phyloP scores from a whole-genome alignment of 2,113 vertebrate genomes.

The Ursus arctos region DNA sequence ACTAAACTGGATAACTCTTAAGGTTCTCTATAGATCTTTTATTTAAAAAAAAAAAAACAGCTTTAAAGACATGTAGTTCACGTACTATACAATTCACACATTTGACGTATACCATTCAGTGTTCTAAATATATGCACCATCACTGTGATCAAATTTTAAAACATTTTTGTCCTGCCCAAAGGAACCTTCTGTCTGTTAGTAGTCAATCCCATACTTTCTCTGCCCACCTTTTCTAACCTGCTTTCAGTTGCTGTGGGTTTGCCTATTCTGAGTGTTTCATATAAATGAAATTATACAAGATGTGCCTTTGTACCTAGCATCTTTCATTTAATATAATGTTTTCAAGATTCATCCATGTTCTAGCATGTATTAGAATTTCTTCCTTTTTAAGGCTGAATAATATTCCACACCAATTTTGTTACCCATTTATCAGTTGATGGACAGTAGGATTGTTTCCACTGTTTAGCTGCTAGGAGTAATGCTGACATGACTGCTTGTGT shows the following conservation, averaged over 20 bases:
- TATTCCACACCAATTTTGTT: constrained; percentile 33
- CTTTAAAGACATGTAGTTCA: constrained; percentile 17
- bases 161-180: not conserved
- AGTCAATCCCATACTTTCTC: not conserved
- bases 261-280: not conserved
- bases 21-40: not conserved
- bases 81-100: not conserved
- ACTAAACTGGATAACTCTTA: not conserved
- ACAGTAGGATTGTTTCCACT: not conserved
- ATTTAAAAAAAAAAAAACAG: not conserved
- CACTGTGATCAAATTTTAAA: not conserved
- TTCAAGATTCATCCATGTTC: not conserved
- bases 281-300: not conserved
- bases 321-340: constrained; percentile 13
- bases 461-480: not conserved
- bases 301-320: not conserved
- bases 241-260: not conserved
- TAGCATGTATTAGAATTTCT: not conserved
- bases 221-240: not conserved
- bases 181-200: not conserved
- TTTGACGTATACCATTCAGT: not conserved
- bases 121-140: not conserved
- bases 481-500: not conserved
- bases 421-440: not conserved
- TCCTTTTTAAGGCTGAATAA: not conserved